phyloP scores from a whole-genome alignment of 2,113 vertebrate genomes.

The Myanophis thanlyinensis region DNA sequence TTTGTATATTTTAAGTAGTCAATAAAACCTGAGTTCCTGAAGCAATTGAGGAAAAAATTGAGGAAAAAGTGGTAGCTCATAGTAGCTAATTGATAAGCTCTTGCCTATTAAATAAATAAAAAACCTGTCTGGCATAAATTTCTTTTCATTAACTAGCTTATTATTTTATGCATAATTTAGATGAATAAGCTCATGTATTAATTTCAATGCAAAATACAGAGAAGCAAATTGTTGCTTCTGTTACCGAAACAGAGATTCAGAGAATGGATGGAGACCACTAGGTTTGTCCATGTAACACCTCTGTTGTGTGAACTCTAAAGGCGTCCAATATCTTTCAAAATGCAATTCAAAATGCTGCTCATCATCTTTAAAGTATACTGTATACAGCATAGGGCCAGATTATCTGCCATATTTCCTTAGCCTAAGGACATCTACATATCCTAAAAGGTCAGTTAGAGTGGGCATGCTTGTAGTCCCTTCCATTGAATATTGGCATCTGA shows the following conservation, averaged over 20 bases:
- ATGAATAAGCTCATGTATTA: conserved; percentile 28
- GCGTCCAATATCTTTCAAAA: too few species aligned
- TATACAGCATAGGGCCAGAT: too few species aligned
- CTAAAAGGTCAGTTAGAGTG: too few species aligned
- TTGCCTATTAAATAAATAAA: conserved; percentile 12
- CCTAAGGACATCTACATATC: too few species aligned
- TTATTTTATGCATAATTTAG: conserved; percentile 38
- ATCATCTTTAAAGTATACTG: too few species aligned
- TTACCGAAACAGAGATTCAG: not conserved
- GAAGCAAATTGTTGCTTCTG: not conserved
- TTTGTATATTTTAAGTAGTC: conserved; percentile 28
- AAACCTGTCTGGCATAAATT: conserved; percentile 33
- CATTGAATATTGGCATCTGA: too few species aligned
- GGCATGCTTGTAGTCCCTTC: too few species aligned
- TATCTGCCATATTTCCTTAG: too few species aligned
- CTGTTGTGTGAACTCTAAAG: too few species aligned
- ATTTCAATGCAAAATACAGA: not conserved
- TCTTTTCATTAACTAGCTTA: conserved; percentile 45
- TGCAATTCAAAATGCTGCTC: too few species aligned
- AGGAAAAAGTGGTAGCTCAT: conserved; percentile 34
- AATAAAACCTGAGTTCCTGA: conserved; percentile 38
- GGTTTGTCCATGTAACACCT: too few species aligned
- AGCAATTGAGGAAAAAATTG: not conserved
- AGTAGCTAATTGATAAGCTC: conserved; percentile 39
- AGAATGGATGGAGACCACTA: not conserved